Conservation (phyloP, 2,888 invertebrate species). For the Sthenelais limicola region DNA sequence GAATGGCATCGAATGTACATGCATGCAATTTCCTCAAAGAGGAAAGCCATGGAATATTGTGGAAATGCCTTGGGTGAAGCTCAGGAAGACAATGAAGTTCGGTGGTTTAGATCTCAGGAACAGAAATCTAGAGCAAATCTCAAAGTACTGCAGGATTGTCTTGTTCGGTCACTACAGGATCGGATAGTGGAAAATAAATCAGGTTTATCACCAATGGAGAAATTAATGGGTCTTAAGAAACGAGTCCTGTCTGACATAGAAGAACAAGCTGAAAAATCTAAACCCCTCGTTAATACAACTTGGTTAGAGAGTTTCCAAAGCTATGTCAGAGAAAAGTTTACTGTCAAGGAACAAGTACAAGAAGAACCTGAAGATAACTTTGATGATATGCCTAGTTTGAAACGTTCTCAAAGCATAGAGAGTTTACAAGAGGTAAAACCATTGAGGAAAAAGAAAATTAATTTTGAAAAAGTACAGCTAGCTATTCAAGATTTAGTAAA, state of each 20-base stretch:
- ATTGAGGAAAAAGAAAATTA: constrained; percentile 41
- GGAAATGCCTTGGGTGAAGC: constrained; percentile 48
- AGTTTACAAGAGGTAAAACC: constrained; percentile 27
- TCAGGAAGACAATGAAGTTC: neutral
- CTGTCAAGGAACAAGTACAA: neutral
- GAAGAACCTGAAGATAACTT: neutral
- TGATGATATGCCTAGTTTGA: constrained; percentile 21
- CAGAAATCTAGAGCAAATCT: constrained; percentile 6
- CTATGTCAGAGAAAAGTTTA: constrained; percentile 34
- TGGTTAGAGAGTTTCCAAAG: constrained; percentile 17
- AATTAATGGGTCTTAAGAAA: constrained; percentile 21
- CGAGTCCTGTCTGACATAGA: neutral
- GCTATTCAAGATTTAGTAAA: constrained; percentile 51
- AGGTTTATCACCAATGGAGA: constrained; percentile 3
- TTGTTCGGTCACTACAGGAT: constrained; percentile 32
- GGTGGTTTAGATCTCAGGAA: constrained; percentile 31
- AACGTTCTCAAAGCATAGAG: constrained; percentile 16
- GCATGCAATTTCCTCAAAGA: constrained; percentile 63
- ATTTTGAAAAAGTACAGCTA: constrained; percentile 51
- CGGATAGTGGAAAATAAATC: constrained; percentile 9
- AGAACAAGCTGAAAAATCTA: neutral
- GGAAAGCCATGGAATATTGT: constrained; percentile 62
- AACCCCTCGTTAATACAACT: neutral
- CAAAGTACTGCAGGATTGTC: constrained; percentile 23
- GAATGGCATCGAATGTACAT: constrained; percentile 63